Percentiles rank a stretch among this genome's conserved stretches.
These are phyloP conservation scores for Calephelis perditalis DNA, from an alignment of 2,888 invertebrate species.

Conservation along the genomic window DNA sequence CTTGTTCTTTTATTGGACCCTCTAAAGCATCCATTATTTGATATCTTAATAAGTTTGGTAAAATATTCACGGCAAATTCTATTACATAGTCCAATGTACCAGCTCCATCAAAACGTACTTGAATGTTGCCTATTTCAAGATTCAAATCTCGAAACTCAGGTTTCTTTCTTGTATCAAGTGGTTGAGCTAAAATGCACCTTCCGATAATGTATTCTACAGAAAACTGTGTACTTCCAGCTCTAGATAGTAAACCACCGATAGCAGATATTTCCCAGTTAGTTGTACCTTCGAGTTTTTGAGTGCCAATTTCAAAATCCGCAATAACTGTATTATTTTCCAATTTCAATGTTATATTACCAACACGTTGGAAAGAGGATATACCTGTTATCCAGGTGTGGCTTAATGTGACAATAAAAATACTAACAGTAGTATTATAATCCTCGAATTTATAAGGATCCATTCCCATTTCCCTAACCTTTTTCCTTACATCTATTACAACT, in stretches of 20 bases:
- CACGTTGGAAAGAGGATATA: constrained; percentile 88
- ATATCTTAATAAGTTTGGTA: constrained; percentile 91
- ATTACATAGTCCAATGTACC: constrained; percentile 91
- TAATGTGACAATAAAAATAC: constrained; percentile 83
- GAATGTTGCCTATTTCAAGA: constrained; percentile 90
- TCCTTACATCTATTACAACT: constrained; percentile 85
- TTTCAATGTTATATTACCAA: constrained; percentile 85
- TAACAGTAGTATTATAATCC: constrained; percentile 84
- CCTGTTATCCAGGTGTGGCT: constrained; percentile 88
- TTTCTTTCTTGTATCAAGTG: constrained; percentile 85
- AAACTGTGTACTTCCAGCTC: constrained; percentile 85
- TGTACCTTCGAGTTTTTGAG: constrained; percentile 86
- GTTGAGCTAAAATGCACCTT: constrained; percentile 83
- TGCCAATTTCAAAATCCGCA: constrained; percentile 85
- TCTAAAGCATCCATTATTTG: constrained; percentile 93
- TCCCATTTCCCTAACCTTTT: constrained; percentile 80
- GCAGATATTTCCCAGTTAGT: constrained; percentile 88
- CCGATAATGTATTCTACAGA: constrained; percentile 88
- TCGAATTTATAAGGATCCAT: constrained; percentile 87
- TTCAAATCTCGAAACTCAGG: constrained; percentile 86
- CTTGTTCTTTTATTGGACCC: constrained; percentile 84
- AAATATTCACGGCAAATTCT: constrained; percentile 87
- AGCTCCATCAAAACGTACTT: constrained; percentile 89
- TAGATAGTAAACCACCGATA: constrained; percentile 81
- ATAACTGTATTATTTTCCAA: constrained; percentile 84